A percentile compares a stretch with the other conserved stretches of the same genome.
Conservation (phyloP, 2,888 invertebrate species). For the Cantharis rufa region DNA sequence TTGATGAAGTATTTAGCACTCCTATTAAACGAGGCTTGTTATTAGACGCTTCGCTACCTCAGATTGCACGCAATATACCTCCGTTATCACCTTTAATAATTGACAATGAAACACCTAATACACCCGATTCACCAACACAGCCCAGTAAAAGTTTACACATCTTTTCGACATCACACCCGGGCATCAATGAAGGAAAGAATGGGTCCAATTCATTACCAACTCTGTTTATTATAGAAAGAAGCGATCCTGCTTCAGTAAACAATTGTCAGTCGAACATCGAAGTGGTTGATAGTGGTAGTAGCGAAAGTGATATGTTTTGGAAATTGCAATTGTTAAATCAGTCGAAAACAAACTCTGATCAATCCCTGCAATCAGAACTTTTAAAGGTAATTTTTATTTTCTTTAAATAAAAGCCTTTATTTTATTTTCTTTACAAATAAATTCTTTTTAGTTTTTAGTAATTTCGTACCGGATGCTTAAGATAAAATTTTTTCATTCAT, state of each 20-base stretch:
- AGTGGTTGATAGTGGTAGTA: neutral
- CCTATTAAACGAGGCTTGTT: neutral
- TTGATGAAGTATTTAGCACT: neutral
- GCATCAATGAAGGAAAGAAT: neutral
- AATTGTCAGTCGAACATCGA: neutral
- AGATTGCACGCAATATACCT: neutral
- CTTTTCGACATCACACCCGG: neutral
- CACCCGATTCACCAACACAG: neutral
- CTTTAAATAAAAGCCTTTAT: too few species aligned
- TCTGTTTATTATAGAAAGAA: slow-evolving; percentile 7
- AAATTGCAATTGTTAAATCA: neutral
- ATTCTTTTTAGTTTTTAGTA: too few species aligned
- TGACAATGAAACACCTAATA: neutral
- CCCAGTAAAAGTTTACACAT: too few species aligned
- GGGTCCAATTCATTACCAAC: neutral
- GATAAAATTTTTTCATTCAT: too few species aligned
- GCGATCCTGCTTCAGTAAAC: neutral
- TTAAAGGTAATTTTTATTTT: neutral
- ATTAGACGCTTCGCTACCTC: neutral
- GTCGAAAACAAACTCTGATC: neutral
- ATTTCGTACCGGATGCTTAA: too few species aligned
- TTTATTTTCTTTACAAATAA: too few species aligned
- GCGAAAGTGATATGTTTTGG: neutral
- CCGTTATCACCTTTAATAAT: neutral
- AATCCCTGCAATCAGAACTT: slow-evolving; percentile 6